Evolutionary conservation across 2,888 invertebrate genomes (phyloP), one percentile per base, ranked within the genome.

Genomic region (Leucophenga montana): DNA sequence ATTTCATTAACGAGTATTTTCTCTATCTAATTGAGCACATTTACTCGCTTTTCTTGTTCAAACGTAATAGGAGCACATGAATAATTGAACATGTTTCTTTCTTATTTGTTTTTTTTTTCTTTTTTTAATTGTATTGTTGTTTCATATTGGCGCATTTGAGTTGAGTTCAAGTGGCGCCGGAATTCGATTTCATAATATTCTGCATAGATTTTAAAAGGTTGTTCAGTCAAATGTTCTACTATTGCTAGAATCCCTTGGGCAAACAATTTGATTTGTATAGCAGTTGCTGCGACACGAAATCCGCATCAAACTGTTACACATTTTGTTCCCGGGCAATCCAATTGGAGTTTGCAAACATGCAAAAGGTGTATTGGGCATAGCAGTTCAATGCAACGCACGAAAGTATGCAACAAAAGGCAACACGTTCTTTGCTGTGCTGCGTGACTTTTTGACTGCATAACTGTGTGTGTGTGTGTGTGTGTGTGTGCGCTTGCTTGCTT

Each of bases 1-100:
- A 70, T 74, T 74, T 18, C 39, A 71, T 6, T 31, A 31, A 48
- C 64, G 27, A 46, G 39, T 64, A 14, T 13, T 56, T 56, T 11
- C 9, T 39, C 39, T 8, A 39, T 39, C 11, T 11, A 39, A 39
- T 8, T 39, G 39, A 11, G 27, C 27, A 27, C 27, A 27, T 39
- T 39, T 39, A 39, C 39, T 39, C 39, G 39, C 39, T 39, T 39
- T 39, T 27, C 3, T 11, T 39, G 1, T 27, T 18, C 18, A 31
- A 53, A 27, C 53, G 11, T 50, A 53, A 31, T 66, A 18, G 68
- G 61, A 62, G n/a, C 68, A 20, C 31, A 48, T 53, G 20, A 33
- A 59, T 71, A 76, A 80, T 77, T 80, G 80, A 80, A 80, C 82
- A 80, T 83, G 80, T 80, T 80, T 2, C 4, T 27, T 80, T 70